Percentiles rank a stretch among this genome's conserved stretches.
Conservation (phyloP, 2,888 invertebrate genomes). For the Dasysyrphus albostriatus region DNA sequence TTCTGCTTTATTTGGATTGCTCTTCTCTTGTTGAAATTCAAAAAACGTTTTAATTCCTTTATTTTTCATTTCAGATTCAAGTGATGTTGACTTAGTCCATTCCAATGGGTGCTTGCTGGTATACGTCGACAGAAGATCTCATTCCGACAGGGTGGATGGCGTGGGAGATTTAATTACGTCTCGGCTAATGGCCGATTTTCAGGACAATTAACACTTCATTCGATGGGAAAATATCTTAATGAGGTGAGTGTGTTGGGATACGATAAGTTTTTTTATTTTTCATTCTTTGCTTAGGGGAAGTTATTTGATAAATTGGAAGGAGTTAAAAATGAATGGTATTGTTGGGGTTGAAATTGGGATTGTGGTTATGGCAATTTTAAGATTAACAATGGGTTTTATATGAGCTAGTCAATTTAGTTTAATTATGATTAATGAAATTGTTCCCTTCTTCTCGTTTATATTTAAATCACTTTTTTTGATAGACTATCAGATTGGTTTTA, state of each 20-base stretch:
- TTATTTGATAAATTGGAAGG: neutral
- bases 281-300: neutral
- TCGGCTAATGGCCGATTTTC: slow-evolving; percentile 69
- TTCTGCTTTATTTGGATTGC: slow-evolving; percentile 15
- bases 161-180: slow-evolving; percentile 58
- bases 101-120: slow-evolving; percentile 36
- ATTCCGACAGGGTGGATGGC: slow-evolving; percentile 24
- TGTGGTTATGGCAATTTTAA: neutral
- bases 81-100: slow-evolving; percentile 33
- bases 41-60: slow-evolving; percentile 35
- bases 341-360: slow-evolving; percentile 4
- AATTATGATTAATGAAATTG: neutral
- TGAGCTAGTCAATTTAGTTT: neutral
- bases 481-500: no score
- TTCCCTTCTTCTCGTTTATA: neutral
- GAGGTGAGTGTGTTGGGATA: slow-evolving; percentile 36
- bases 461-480: neutral
- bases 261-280: neutral
- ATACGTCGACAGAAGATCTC: slow-evolving; percentile 2
- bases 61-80: slow-evolving; percentile 33
- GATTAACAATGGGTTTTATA: neutral
- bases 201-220: slow-evolving; percentile 68
- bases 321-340: neutral
- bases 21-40: slow-evolving; percentile 31
- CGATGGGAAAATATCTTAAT: slow-evolving; percentile 46